phyloP scores from a whole-genome alignment of 2,888 invertebrate species.

The Drosophila parthenogenetica region DNA sequence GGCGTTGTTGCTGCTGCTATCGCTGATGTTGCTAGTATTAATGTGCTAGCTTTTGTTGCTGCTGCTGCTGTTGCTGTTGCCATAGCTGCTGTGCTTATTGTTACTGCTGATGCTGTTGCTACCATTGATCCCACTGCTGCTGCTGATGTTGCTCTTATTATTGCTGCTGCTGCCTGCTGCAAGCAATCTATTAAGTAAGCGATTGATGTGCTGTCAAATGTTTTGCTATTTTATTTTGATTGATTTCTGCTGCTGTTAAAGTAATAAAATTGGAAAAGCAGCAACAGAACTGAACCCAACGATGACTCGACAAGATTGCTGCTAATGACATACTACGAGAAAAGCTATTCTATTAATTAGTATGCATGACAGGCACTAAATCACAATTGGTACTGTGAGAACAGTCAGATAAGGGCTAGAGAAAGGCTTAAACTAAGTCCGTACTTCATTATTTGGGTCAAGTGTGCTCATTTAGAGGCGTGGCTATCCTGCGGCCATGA shows the following conservation, averaged over 20 bases:
- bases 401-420: neutral
- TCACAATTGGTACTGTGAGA: conserved; percentile 4
- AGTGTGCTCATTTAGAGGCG: conserved; percentile 10
- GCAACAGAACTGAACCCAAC: conserved; percentile 2
- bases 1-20: conserved; percentile 27
- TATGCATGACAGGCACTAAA: conserved; percentile 40
- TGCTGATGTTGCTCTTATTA: neutral
- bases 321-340: conserved; percentile 39
- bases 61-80: neutral
- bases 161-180: conserved; percentile 19
- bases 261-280: conserved; percentile 19
- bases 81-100: conserved; percentile 8
- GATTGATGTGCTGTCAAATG: conserved; percentile 60
- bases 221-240: conserved; percentile 61
- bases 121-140: neutral
- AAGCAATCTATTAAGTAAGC: conserved; percentile 67
- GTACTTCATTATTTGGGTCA: conserved; percentile 21
- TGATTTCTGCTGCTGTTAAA: conserved; percentile 53
- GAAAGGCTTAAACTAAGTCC: conserved; percentile 7
- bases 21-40: conserved; percentile 1
- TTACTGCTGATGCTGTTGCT: neutral
- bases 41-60: neutral
- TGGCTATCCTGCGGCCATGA: neutral
- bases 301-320: conserved; percentile 29
- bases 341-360: conserved; percentile 40